Percentiles rank a stretch among this genome's conserved stretches.
Evolutionary conservation across 2,797 vertebrate genomes (phyloP).

Genomic region (Novumbra hubbsi): DNA sequence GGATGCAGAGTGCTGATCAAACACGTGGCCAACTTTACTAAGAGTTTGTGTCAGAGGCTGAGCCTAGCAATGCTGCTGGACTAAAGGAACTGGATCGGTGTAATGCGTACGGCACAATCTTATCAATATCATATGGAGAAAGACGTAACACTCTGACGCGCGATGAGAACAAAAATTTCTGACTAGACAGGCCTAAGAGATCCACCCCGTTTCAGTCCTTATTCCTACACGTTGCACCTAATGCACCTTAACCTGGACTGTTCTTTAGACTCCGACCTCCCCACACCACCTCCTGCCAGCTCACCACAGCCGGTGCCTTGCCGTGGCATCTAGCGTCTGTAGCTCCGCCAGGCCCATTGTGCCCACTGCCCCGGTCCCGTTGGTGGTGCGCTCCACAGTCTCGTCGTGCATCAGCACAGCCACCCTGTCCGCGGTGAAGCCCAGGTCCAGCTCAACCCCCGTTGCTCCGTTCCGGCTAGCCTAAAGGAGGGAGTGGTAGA

Average conservation of each 20-base stretch:
- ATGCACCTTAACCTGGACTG: neutral
- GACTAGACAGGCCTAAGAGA: neutral
- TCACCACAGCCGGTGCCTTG: conserved; percentile 84
- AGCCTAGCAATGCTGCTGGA: neutral
- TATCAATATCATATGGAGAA: no score
- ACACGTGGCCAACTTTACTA: neutral
- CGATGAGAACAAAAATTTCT: neutral
- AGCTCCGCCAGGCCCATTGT: conserved; percentile 81
- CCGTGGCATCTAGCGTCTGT: conserved; percentile 81
- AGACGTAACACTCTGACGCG: neutral
- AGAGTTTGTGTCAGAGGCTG: neutral
- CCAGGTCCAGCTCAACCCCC: conserved; percentile 88
- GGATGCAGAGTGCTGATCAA: neutral
- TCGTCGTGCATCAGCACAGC: conserved; percentile 91
- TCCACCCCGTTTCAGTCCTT: neutral
- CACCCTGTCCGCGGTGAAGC: conserved; percentile 85
- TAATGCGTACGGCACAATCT: neutral
- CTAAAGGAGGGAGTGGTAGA: conserved; percentile 54
- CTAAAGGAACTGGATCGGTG: no score
- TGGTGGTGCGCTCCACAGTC: conserved; percentile 88
- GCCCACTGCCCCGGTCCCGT: conserved; percentile 80
- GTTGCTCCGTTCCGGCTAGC: conserved; percentile 86
- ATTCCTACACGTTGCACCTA: neutral
- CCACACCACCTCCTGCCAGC: conserved; percentile 73
- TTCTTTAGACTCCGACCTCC: conserved; percentile 69